Percentiles rank a stretch among this genome's conserved stretches.
Conservation (phyloP, 2,888 invertebrate genomes). For the Linnaemya tessellans region DNA sequence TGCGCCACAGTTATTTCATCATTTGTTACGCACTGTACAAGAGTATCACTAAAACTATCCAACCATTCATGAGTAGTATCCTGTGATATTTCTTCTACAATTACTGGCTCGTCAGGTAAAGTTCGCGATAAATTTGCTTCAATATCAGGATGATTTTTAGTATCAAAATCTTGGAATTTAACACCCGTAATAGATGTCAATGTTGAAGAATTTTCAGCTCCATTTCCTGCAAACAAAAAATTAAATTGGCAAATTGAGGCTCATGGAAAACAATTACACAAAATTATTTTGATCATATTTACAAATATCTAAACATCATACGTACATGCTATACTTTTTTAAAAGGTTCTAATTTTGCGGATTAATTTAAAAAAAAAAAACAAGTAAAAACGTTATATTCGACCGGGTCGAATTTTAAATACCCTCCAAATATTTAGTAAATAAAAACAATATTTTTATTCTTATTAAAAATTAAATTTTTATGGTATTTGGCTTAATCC, state of each 20-base stretch:
- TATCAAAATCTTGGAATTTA: not conserved
- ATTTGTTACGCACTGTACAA: not conserved
- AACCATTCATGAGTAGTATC: conserved; percentile 10
- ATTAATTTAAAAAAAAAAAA: too few relatives aligned
- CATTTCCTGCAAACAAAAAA: conserved; percentile 20
- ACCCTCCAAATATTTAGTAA: too few relatives aligned
- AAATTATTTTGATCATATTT: too few relatives aligned
- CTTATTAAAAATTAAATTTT: too few relatives aligned
- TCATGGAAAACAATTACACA: not conserved
- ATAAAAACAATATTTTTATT: too few relatives aligned
- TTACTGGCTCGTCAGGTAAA: conserved; percentile 6
- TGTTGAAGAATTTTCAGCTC: not conserved
- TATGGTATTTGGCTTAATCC: too few relatives aligned
- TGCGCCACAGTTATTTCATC: not conserved
- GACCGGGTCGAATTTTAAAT: too few relatives aligned
- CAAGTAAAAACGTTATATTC: too few relatives aligned
- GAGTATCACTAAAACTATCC: not conserved
- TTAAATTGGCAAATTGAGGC: not conserved
- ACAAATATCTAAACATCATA: too few relatives aligned
- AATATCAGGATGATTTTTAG: not conserved
- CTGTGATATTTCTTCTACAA: conserved; percentile 29
- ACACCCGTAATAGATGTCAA: not conserved
- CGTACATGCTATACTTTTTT: too few relatives aligned
- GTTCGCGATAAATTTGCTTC: not conserved
- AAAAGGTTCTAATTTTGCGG: too few relatives aligned